phyloP scores from a whole-genome alignment of 2,113 vertebrate species.

The Osmerus eperlanus region DNA sequence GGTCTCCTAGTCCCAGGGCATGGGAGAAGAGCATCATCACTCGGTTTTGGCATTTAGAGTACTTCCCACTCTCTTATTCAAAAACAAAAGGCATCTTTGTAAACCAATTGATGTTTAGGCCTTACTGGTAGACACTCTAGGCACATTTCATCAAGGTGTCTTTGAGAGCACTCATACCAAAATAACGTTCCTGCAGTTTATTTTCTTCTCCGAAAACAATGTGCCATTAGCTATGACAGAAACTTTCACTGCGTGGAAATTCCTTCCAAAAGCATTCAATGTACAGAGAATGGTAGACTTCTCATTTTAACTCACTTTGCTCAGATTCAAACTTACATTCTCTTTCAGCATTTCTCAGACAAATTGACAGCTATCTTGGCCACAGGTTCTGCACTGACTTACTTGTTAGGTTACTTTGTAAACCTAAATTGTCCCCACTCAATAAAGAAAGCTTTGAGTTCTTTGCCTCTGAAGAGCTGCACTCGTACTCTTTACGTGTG shows the following conservation, averaged over 20 bases:
- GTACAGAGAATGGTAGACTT: too few species aligned
- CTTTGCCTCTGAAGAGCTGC: conserved; percentile 26
- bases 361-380: conserved; percentile 17
- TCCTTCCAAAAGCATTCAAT: neutral
- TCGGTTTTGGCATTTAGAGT: neutral
- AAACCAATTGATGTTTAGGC: neutral
- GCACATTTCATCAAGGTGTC: neutral
- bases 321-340: too few species aligned
- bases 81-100: neutral
- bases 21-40: neutral
- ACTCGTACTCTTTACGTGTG: too few species aligned
- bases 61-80: neutral
- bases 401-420: conserved; percentile 60
- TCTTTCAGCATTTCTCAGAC: too few species aligned
- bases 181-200: neutral
- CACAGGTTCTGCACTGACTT: conserved; percentile 34
- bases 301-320: too few species aligned
- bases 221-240: neutral
- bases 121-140: neutral
- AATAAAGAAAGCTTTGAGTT: conserved; percentile 51
- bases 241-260: neutral
- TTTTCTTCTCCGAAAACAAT: neutral
- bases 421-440: conserved; percentile 43
- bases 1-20: neutral
- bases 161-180: neutral